Evolutionary conservation across 2,797 vertebrate species (phyloP).

Genomic region (Smutsia gigantea): DNA sequence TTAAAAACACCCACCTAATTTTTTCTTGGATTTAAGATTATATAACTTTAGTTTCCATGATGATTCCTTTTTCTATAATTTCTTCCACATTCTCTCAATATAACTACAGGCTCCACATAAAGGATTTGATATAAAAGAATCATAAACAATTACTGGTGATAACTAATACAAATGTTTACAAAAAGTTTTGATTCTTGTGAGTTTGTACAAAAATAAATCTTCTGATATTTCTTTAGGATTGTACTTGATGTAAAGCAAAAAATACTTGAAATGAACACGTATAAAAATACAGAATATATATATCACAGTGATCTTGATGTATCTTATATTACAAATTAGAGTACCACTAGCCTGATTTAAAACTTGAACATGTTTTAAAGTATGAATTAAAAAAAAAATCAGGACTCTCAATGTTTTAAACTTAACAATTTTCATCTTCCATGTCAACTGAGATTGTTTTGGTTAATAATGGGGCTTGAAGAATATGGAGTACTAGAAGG

Average conservation of each 20-base stretch:
- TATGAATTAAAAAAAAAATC: background rate
- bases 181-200: constrained; percentile 59
- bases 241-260: constrained; percentile 48
- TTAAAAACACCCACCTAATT: background rate
- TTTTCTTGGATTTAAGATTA: constrained; percentile 17
- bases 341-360: background rate
- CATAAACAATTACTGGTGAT: constrained; percentile 31
- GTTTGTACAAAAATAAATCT: constrained; percentile 72
- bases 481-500: background rate
- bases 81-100: background rate
- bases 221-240: constrained; percentile 46
- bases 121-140: constrained; percentile 44
- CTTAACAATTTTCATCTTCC: background rate
- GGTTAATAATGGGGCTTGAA: background rate
- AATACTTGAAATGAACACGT: constrained; percentile 53
- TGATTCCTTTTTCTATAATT: background rate
- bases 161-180: background rate
- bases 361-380: constrained; percentile 5
- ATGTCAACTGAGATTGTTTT: background rate
- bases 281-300: constrained; percentile 71
- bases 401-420: background rate
- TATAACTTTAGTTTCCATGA: background rate
- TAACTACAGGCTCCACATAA: constrained; percentile 14
- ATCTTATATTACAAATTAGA: background rate
- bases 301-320: background rate